A percentile compares a stretch with the other conserved stretches of the same genome.
Conservation (phyloP, 2,888 invertebrate genomes). For the Thereva unica region DNA sequence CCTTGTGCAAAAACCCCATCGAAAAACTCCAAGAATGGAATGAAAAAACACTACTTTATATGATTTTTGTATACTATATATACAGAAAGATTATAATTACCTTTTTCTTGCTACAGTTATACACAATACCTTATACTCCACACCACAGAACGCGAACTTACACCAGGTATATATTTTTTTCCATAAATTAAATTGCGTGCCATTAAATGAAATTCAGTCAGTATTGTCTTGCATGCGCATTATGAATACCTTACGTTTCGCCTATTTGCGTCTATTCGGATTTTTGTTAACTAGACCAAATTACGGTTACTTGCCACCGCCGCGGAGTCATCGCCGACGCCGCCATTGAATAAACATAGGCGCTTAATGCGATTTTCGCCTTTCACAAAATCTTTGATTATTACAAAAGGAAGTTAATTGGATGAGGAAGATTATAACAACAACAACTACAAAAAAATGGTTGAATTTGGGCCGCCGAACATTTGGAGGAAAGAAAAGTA, state of each 20-base stretch:
- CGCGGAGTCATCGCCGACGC: constrained; percentile 4
- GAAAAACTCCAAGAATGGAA: no score
- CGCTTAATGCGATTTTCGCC: constrained; percentile 9
- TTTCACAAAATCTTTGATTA: background rate
- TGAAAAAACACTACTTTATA: no score
- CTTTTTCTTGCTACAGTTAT: constrained; percentile 21
- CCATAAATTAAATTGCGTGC: constrained; percentile 30
- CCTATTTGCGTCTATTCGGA: background rate
- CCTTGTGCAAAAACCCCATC: no score
- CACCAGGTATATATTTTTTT: constrained; percentile 13
- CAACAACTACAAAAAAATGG: no score
- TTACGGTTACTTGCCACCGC: constrained; percentile 21
- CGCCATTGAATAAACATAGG: constrained; percentile 18
- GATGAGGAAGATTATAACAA: no score
- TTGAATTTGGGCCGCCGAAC: no score
- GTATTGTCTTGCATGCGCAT: constrained; percentile 32
- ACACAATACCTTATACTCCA: no score
- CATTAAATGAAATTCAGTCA: constrained; percentile 25
- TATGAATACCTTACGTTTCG: background rate
- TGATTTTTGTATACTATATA: no score
- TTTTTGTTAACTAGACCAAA: constrained; percentile 24
- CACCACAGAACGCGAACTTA: background rate
- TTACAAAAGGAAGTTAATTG: no score
- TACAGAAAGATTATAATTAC: no score
- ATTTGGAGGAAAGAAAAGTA: no score